Evolutionary conservation across 2,888 invertebrate genomes (phyloP), one percentile per base, ranked within the genome.

Genomic region (Volucella bombylans): DNA sequence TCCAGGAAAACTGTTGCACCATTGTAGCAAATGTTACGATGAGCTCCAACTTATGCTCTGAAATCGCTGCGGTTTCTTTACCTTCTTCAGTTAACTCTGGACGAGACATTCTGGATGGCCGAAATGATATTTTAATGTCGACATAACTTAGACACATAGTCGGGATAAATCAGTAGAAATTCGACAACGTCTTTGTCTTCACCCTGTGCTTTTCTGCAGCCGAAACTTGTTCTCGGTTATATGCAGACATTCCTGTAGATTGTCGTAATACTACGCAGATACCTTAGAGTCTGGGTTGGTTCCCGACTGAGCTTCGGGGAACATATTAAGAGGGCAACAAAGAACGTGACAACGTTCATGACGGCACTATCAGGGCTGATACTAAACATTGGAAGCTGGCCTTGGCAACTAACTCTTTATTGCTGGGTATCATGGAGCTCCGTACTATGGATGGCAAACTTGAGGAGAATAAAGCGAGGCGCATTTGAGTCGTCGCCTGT

Each of bases 91-190:
- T 11, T 65, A 41, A 8, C 54, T 41, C 43, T 67, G 54, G 38
- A 57, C 45, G 8, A 69, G 39, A 39, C 57, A 57, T 39, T 69
- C 55, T 10, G 54, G 68, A 55, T 38, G 45, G 9, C 55, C 54
- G 2, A 68, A 68, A 47, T 14, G 68, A 41, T 45, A 68, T 10
- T 55, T 15, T n/a, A 55, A 43, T n/a, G 14, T 55, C 4, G 69
- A 68, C 54, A 76, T 68, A 8, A 71, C 65, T 52, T 69, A 23
- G 12, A 41, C 39, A 86, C 64, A 12, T 85, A 83, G 11, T 85
- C 49, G 4, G 82, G 86, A 61, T 81, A 76, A 11, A 86, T 87
- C 1, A 86, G 59, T 9, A 86, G 57, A 2, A 81, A 78, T 39
- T 81, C 74, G 10, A 65, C 18, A 4, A 64, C 15, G n/a, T 64